These are phyloP conservation scores for Aurelia aurita DNA, from an alignment of 30 jellyfish, hydroid and myxozoan genomes.

Conservation along the genomic window DNA sequence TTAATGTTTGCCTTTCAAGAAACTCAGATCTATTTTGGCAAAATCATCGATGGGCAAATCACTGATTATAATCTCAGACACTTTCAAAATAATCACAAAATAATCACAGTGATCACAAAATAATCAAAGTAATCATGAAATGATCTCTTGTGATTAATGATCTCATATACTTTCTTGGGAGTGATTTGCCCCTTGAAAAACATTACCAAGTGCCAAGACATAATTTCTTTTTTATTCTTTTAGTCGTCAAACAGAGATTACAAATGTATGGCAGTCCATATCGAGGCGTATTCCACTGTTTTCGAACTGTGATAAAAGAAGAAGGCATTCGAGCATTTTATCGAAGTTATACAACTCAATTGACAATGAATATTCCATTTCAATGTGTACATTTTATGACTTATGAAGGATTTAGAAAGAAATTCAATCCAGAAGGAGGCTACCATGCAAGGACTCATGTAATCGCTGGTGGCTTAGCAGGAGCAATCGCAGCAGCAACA, in stretches of 20 bases:
- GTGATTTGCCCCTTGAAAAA: no score
- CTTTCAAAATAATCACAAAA: no score
- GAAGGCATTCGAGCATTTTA: conserved; percentile 97
- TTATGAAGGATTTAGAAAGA: conserved; percentile 76
- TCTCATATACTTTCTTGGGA: no score
- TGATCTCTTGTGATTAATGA: no score
- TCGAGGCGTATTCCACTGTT: conserved; percentile 88
- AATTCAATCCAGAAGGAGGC: conserved; percentile 84
- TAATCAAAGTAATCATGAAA: no score
- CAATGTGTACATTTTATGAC: conserved; percentile 93
- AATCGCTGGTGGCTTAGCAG: conserved; percentile 94
- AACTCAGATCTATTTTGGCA: no score
- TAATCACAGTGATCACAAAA: no score
- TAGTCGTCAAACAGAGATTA: conserved; percentile 92
- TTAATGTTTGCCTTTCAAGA: no score
- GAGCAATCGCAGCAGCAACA: conserved; percentile 94
- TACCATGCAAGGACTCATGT: conserved; percentile 84
- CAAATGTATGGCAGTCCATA: conserved; percentile 95
- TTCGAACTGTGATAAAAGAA: conserved; percentile 64
- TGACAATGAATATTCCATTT: conserved; percentile 94
- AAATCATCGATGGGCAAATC: no score
- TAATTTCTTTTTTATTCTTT: conserved; percentile 21
- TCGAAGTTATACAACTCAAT: conserved; percentile 95
- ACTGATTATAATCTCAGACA: no score
- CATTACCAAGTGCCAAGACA: background rate